Base-by-base conservation (phyloP, 2,797 vertebrate genomes). In the Hybognathus amarus region DNA sequence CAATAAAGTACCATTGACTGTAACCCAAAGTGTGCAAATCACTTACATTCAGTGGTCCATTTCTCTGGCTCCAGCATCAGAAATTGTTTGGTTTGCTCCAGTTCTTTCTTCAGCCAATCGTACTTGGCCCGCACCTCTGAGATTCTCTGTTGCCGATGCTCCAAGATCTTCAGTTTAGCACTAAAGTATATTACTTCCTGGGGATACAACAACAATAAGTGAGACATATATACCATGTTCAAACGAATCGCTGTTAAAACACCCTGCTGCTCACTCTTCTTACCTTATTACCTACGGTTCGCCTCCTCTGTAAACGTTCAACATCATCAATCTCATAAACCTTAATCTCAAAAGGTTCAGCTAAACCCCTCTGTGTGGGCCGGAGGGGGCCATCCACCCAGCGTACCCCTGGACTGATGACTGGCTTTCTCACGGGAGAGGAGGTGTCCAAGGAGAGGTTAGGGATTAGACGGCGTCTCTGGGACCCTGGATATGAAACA, bases 281-380 rank as follows among this genome's bases (percentile, higher is more conserved):
- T 90, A 99, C 98, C 96, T 97, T 98, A 93, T 89, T 93, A 76
- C 93, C 92, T n/a, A 89, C 92, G 27, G 94, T 95, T 85, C 95
- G 95, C 80, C 96, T 95, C 87, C 96, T 94, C 91, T 99, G 97
- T 69, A 99, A 95, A 68, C 97, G 95, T 83, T 99, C 97, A 6
- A 99, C 97, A 0, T 99, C 97, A 12, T 99, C 98, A 2, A 99
- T 99, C 89, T 99, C 97, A n/a, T 99, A 99, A 82, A 99, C 98
- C 88, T 99, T 99, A 89, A 99, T 99, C 94, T 99, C 98, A n/a
- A 99, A 99, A 77, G 97, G 96, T 84, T 99, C 98, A 0, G 94
- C 90, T 0, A 96, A 87, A 0, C 94, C 94, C 5, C 94, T 83
- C 92, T 94, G 92, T 93, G 95, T 90, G 12, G 95, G 96, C 54